These are phyloP conservation scores for Hippoglossus stenolepis DNA, from an alignment of 2,113 vertebrate genomes.

Conservation along the genomic window DNA sequence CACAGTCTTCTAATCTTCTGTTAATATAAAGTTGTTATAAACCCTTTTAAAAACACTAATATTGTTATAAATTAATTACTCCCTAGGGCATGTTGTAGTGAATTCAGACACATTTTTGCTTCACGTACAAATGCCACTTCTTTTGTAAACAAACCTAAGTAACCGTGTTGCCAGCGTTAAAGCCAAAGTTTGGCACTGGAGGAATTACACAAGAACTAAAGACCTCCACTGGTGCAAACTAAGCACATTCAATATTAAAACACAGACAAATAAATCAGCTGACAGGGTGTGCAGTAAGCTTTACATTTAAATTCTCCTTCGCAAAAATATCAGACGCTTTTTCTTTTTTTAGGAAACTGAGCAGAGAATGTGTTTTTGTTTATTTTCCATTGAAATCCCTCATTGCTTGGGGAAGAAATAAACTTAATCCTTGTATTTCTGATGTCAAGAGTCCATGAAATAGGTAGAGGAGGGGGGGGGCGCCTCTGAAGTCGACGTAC, in stretches of 20 bases:
- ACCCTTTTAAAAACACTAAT: too few species aligned
- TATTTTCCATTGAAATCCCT: conserved; percentile 47
- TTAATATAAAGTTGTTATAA: too few species aligned
- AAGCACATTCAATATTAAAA: conserved; percentile 25
- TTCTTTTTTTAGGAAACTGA: conserved; percentile 17
- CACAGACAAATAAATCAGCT: conserved; percentile 20
- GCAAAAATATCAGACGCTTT: conserved; percentile 37
- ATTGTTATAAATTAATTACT: too few species aligned
- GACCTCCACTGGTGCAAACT: conserved; percentile 3
- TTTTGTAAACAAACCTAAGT: conserved; percentile 33
- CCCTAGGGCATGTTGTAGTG: background rate
- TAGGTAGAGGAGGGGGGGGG: conserved; percentile 39
- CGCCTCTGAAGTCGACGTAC: conserved; percentile 38
- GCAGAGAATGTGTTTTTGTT: conserved; percentile 35
- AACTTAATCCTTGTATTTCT: conserved; percentile 63
- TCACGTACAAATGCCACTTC: background rate
- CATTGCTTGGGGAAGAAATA: background rate
- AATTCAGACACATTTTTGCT: background rate
- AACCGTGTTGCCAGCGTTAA: conserved; percentile 13
- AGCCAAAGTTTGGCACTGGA: conserved; percentile 20
- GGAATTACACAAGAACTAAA: conserved; percentile 17
- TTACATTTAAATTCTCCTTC: background rate
- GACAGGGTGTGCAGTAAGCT: conserved; percentile 9
- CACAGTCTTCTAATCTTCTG: too few species aligned
- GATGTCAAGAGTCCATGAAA: conserved; percentile 73